phyloP scores from a whole-genome alignment of 2,888 invertebrate genomes.

The Morpho achilles region DNA sequence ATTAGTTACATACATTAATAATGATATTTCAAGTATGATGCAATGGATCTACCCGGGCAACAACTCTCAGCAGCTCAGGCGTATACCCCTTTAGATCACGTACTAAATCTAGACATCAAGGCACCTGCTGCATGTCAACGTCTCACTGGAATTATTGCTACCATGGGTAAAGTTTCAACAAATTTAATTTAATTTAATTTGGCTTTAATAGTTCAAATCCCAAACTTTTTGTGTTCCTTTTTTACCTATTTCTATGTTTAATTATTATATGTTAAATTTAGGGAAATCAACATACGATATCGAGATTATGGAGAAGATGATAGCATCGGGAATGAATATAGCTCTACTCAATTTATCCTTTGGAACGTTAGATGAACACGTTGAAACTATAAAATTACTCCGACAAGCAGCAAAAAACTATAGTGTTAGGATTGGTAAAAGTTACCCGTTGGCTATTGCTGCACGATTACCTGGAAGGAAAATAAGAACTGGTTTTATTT shows the following conservation, averaged over 20 bases:
- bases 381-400: constrained; percentile 62
- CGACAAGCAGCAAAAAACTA: constrained; percentile 74
- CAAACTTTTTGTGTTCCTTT: no score
- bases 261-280: constrained; percentile 21
- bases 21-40: constrained; percentile 47
- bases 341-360: constrained; percentile 66
- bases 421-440: constrained; percentile 79
- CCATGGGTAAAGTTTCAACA: constrained; percentile 58
- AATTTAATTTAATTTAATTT: neutral
- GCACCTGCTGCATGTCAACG: constrained; percentile 66
- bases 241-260: no score
- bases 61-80: constrained; percentile 72
- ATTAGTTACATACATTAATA: no score
- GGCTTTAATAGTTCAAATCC: no score
- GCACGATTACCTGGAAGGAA: constrained; percentile 92
- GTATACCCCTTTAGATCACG: constrained; percentile 64
- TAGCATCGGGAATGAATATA: constrained; percentile 75
- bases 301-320: constrained; percentile 65
- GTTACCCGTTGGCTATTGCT: constrained; percentile 89
- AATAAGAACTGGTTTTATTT: constrained; percentile 90
- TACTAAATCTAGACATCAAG: constrained; percentile 65
- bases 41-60: constrained; percentile 68
- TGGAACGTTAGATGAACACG: constrained; percentile 57
- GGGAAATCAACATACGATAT: constrained; percentile 53
- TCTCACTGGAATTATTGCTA: constrained; percentile 76